These are phyloP conservation scores for Brienomyrus brachyistius DNA, from an alignment of 2,113 vertebrate genomes.

Conservation along the genomic window DNA sequence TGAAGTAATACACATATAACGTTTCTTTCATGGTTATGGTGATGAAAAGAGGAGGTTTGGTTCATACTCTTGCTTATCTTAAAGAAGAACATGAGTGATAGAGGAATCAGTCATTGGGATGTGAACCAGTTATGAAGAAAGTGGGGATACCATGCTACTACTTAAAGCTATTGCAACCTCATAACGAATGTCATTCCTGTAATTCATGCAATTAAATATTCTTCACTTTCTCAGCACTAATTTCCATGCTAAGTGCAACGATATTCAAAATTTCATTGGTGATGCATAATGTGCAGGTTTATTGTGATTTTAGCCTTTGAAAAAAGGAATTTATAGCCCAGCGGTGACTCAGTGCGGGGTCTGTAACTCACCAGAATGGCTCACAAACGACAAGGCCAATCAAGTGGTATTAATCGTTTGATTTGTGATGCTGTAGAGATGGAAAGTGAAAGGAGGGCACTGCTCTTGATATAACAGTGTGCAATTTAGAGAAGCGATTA, in stretches of 20 bases:
- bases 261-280: neutral
- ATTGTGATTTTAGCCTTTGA: neutral
- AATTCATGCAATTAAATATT: neutral
- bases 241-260: neutral
- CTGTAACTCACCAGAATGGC: neutral
- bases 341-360: neutral
- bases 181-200: neutral
- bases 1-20: neutral
- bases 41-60: neutral
- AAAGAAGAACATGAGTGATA: neutral
- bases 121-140: neutral
- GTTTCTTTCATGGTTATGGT: neutral
- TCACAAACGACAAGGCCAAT: neutral
- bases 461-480: neutral
- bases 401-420: neutral
- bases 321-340: neutral
- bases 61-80: neutral
- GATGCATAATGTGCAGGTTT: neutral
- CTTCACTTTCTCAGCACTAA: neutral
- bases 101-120: neutral
- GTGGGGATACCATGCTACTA: neutral
- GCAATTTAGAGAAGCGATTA: neutral
- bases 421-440: neutral
- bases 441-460: neutral
- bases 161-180: neutral